phyloP scores from a whole-genome alignment of 2,797 vertebrate species.

The Chaetophractus vellerosus region DNA sequence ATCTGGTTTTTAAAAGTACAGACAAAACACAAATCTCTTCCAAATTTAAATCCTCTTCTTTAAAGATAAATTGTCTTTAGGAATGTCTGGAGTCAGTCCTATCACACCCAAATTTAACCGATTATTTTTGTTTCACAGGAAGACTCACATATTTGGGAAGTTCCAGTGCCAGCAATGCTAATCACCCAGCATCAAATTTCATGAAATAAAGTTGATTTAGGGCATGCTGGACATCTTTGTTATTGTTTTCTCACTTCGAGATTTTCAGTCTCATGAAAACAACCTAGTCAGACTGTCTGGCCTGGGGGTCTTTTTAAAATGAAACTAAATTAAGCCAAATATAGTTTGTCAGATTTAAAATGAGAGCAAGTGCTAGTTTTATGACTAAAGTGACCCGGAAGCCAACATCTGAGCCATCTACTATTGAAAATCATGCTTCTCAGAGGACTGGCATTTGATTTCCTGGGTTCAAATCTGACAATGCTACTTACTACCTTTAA shows the following conservation, averaged over 20 bases:
- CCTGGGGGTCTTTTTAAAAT: constrained; percentile 13
- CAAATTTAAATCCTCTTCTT: constrained; percentile 12
- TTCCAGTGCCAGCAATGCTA: neutral
- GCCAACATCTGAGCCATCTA: neutral
- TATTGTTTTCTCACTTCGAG: constrained; percentile 1
- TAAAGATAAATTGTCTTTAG: neutral
- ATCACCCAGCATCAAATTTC: neutral
- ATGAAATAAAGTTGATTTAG: neutral
- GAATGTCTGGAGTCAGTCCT: neutral
- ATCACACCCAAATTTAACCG: neutral
- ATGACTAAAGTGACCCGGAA: neutral
- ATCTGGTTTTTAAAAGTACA: neutral
- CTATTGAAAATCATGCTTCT: constrained; percentile 31
- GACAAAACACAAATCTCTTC: neutral
- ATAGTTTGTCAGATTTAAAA: neutral
- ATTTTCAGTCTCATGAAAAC: neutral
- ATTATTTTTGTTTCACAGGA: constrained; percentile 3
- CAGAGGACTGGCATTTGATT: neutral
- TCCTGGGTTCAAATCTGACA: neutral
- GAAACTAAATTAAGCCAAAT: neutral
- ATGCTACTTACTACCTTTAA: neutral
- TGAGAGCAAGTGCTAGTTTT: neutral
- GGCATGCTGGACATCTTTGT: neutral
- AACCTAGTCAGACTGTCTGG: neutral
- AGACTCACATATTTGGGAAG: neutral